Percentiles rank a stretch among this genome's conserved stretches.
Conservation (phyloP, 2,888 invertebrate species). For the Tetragonisca angustula region DNA sequence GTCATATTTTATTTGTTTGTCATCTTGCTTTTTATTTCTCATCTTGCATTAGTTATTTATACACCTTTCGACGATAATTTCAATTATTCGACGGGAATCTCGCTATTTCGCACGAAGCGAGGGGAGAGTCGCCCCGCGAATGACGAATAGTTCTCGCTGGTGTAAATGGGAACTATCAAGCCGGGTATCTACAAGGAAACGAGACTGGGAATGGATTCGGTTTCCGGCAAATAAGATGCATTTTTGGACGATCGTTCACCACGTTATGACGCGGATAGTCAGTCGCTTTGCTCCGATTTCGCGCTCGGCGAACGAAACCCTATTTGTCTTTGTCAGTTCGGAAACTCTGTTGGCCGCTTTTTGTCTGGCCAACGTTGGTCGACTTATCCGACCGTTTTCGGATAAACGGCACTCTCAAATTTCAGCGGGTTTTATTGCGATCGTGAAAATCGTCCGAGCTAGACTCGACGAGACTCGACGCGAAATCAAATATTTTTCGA, state of each 20-base stretch:
- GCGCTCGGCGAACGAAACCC: conserved; percentile 3
- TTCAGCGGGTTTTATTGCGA: background rate
- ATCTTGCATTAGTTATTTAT: no score
- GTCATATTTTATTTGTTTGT: no score
- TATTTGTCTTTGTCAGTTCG: conserved; percentile 58
- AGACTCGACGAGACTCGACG: background rate
- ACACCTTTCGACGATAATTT: background rate
- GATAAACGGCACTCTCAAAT: background rate
- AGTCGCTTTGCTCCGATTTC: conserved; percentile 31
- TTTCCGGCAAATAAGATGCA: conserved; percentile 52
- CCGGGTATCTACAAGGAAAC: conserved; percentile 32
- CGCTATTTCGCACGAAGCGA: no score
- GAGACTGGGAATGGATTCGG: conserved; percentile 38
- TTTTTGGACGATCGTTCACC: conserved; percentile 48
- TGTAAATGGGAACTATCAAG: conserved; percentile 37
- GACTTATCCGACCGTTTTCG: background rate
- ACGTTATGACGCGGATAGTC: conserved; percentile 38
- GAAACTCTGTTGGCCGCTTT: conserved; percentile 16
- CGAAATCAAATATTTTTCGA: background rate
- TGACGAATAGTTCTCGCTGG: conserved; percentile 1
- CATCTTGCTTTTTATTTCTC: no score
- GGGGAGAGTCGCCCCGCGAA: background rate
- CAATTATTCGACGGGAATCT: background rate
- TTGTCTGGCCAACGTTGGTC: background rate
- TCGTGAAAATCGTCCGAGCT: background rate